A percentile compares a stretch with the other conserved stretches of the same genome.
Conservation (phyloP, 2,113 vertebrate genomes). For the Aspidoscelis tigris region DNA sequence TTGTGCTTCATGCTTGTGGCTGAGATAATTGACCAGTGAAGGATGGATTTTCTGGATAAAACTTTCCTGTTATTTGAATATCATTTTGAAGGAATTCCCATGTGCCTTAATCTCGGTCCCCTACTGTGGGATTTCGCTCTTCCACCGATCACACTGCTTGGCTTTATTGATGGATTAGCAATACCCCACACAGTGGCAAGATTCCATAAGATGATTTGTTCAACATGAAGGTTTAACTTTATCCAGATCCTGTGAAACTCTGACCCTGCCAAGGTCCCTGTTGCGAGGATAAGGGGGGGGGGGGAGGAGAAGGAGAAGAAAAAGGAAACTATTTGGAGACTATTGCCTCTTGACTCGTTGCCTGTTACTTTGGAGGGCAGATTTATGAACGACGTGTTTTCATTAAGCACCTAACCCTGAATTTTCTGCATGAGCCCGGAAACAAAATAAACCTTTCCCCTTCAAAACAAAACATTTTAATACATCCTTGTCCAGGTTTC, state of each 20-base stretch:
- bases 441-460: slow-evolving; percentile 58
- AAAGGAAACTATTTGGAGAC: slow-evolving; percentile 50
- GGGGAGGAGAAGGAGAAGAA: background rate
- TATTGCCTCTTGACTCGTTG: slow-evolving; percentile 68
- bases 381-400: slow-evolving; percentile 67
- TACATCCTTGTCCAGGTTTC: background rate
- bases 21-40: slow-evolving; percentile 13
- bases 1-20: background rate
- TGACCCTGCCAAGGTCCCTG: slow-evolving; percentile 51
- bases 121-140: background rate
- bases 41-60: background rate
- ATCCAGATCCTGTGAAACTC: slow-evolving; percentile 51
- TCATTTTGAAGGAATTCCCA: background rate
- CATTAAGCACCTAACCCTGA: slow-evolving; percentile 68
- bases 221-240: slow-evolving; percentile 34
- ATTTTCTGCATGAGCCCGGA: slow-evolving; percentile 53
- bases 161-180: slow-evolving; percentile 24
- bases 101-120: background rate
- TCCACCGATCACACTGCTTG: background rate
- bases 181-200: background rate
- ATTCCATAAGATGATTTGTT: slow-evolving; percentile 33
- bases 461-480: slow-evolving; percentile 31
- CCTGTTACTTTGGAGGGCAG: slow-evolving; percentile 51
- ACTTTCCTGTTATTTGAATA: background rate
- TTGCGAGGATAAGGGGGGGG: slow-evolving; percentile 41